Evolutionary conservation across 2,113 vertebrate genomes (phyloP).

Genomic region (Python bivittatus): DNA sequence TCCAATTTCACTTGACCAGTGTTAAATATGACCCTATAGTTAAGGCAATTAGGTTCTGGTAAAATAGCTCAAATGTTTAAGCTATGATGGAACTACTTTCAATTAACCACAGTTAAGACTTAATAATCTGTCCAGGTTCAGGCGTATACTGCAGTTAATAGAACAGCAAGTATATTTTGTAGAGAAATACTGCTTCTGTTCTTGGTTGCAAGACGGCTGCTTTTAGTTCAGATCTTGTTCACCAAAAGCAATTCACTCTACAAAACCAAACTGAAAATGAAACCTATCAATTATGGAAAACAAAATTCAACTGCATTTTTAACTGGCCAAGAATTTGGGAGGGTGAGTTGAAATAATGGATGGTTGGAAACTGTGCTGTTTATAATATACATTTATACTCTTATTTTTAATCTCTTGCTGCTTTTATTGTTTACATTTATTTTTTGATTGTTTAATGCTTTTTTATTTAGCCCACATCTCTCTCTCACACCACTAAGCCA

Average conservation of each 20-base stretch:
- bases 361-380: not conserved
- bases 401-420: not conserved
- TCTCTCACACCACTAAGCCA: not conserved
- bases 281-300: not conserved
- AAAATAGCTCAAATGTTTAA: not conserved
- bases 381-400: not conserved
- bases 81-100: not conserved
- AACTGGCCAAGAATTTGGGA: not conserved
- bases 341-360: not conserved
- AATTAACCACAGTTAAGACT: not conserved
- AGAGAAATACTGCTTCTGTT: not conserved
- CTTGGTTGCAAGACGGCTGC: not conserved
- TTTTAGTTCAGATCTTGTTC: not conserved
- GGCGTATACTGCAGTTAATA: not conserved
- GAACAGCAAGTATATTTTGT: not conserved
- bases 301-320: not conserved
- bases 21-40: not conserved
- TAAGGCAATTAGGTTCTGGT: not conserved
- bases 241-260: not conserved
- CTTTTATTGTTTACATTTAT: not conserved
- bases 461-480: not conserved
- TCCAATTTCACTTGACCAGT: not conserved
- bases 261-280: not conserved
- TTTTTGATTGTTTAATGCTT: not conserved
- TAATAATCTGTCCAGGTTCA: not conserved